Evolutionary conservation across 2,888 invertebrate species (phyloP), one percentile per base, ranked within the genome.

Genomic region (Noctua janthe): DNA sequence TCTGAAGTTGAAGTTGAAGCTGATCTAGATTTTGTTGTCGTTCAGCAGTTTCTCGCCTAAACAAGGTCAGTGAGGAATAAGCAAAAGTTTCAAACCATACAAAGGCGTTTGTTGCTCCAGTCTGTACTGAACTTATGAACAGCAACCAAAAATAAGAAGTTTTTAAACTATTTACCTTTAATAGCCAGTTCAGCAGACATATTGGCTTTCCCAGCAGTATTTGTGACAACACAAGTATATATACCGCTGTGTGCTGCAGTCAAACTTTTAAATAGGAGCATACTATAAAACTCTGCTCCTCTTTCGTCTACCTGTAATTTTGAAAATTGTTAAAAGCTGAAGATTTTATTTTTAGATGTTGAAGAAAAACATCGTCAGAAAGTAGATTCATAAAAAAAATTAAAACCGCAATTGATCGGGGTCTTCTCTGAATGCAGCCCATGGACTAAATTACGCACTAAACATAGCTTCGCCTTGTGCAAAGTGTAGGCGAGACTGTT

Each of bases 181-280:
- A 98, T 98, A 93, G 98, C 98, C 80, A 98, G 94, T 90, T 98
- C 98, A 39, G 98, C 97, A 11, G 98, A 98, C 90, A 97, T 97
- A 93, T 98, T 98, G 72, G 98, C 98, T 94, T 97, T 98, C n/a
- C 98, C 98, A 73, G 98, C 98, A 17, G 98, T 97, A 93, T 98
- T 98, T 67, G 98, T 97, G 1, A 98, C 98, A 82, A 98, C 97
- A 93, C 98, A 98, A 17, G 98, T 98, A 91, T 98, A 98, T 82
- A 97, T 97, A 1, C 98, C 98, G 90, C 98, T 98, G 90, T 98
- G 98, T 70, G 97, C 97, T 51, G 98, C 97, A 76, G 97, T 97
- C 87, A 98, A 97, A 93, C 98, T 98, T 95, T 98, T 98, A 92
- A 98, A 98, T 66, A 98, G 97, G 78, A 98, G 95, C 97, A 98